A percentile compares a stretch with the other conserved stretches of the same genome.
Evolutionary conservation across 2,888 invertebrate species (phyloP).

Genomic region (Tholera decimalis): DNA sequence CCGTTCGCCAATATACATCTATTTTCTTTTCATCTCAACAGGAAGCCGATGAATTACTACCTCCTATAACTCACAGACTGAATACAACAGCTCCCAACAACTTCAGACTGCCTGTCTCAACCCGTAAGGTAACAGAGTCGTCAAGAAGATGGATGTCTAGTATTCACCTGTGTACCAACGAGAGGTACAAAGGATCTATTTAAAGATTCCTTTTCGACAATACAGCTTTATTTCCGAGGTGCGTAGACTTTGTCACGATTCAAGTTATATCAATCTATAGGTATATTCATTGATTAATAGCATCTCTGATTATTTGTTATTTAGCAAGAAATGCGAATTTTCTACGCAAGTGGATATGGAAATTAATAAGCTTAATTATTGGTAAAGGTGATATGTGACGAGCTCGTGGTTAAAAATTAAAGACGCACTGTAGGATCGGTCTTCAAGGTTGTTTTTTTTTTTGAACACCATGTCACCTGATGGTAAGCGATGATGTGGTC

Average conservation of each 20-base stretch:
- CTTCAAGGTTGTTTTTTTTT: too few species aligned
- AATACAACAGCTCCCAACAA: background rate
- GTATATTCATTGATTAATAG: conserved; percentile 1
- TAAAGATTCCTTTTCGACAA: background rate
- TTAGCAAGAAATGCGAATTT: background rate
- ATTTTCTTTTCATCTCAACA: too few species aligned
- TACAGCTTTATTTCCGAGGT: too few species aligned
- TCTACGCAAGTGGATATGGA: too few species aligned
- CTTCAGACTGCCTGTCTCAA: conserved; percentile 18
- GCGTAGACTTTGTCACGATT: background rate
- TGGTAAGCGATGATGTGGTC: too few species aligned
- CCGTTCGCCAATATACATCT: too few species aligned
- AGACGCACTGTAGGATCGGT: too few species aligned
- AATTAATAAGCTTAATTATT: too few species aligned
- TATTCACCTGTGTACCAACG: conserved; percentile 9
- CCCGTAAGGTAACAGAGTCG: conserved; percentile 2
- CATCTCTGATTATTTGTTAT: background rate
- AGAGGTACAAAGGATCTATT: background rate
- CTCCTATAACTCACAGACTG: background rate
- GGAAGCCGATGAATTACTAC: background rate
- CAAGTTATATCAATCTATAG: background rate
- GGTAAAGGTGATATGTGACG: too few species aligned
- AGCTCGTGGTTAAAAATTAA: too few species aligned
- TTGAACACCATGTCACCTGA: too few species aligned
- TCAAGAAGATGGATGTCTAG: conserved; percentile 29